These are phyloP conservation scores for Polypedilum vanderplanki DNA, from an alignment of 1,140 invertebrate species.

Conservation along the genomic window DNA sequence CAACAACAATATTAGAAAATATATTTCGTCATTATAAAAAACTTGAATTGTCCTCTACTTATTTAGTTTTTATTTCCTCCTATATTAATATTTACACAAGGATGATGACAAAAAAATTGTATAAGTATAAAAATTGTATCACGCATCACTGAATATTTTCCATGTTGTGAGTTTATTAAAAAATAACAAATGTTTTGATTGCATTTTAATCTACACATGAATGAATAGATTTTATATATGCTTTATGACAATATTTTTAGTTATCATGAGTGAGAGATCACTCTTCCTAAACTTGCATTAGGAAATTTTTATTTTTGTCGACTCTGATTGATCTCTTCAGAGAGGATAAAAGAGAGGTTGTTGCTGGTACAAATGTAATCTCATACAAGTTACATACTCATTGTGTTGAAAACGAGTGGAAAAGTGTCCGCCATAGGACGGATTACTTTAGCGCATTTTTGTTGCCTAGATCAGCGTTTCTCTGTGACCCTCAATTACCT, in stretches of 20 bases:
- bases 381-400: slow-evolving; percentile 3
- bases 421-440: too few relatives aligned
- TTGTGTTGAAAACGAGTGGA: not conserved
- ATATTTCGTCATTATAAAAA: too few relatives aligned
- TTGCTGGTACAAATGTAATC: not conserved
- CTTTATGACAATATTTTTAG: slow-evolving; percentile 23
- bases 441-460: too few relatives aligned
- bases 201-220: slow-evolving; percentile 17
- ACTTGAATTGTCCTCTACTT: too few relatives aligned
- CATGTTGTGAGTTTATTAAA: slow-evolving; percentile 21
- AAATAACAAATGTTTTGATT: slow-evolving; percentile 28
- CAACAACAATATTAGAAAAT: too few relatives aligned
- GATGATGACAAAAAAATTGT: slow-evolving; percentile 13
- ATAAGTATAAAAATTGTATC: not conserved
- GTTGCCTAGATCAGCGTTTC: too few relatives aligned
- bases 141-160: slow-evolving; percentile 14
- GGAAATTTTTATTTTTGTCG: too few relatives aligned
- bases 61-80: too few relatives aligned
- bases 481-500: slow-evolving; percentile 3
- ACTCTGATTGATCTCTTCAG: not conserved
- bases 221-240: slow-evolving; percentile 1
- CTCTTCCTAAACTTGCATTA: not conserved
- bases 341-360: too few relatives aligned
- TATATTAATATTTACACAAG: slow-evolving; percentile 7
- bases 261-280: not conserved